Base-by-base conservation (phyloP, 2,113 vertebrate genomes). In the Ameiurus melas region DNA sequence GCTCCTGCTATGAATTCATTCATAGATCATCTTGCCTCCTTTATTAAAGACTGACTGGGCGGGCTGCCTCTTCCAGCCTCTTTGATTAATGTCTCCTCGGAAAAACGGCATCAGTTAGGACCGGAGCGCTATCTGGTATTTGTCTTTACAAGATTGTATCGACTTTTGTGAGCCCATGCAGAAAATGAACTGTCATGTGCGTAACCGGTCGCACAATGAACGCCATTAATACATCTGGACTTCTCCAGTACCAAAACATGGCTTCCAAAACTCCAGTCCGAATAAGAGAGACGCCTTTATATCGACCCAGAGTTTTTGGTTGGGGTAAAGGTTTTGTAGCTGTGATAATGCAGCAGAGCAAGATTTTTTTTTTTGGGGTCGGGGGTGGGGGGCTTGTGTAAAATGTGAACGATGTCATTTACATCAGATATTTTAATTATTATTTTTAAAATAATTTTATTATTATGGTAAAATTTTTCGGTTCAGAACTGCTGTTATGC, bases 151-250 rank as follows among this genome's bases (percentile, higher is more conserved):
- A 94, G 93, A 95, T 94, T 62, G 88, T 94, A 94, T 94, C 93
- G 93, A 94, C 94, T 94, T 95, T 94, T 93, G 94, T 93, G 94
- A 95, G 93, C 94, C 94, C 94, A 95, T 94, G 95, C 94, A 94
- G 95, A 95, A 96, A 96, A 96, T 95, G 93, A 95, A 95, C 92
- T 95, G 94, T 94, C 95, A 93, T 95, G 93, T 90, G 93, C 0
- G 71, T 91, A 92, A 91, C 89, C 87, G 87, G 90, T 92, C 71
- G 90, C 92, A 53, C 93, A 94, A 93, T 85, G 75, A 92, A 92
- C 77, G 86, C 87, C 30, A 92, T 90, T 91, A 93, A 93, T 93
- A 93, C 93, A 85, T 93, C 90, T 66, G 89, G 91, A 93, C 89
- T 92, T 86, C 57, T 47, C 16, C 53, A 62, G 30, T 27, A 83